A percentile compares a stretch with the other conserved stretches of the same genome.
phyloP scores from a whole-genome alignment of 2,113 vertebrate genomes.

The Antechinus flavipes region DNA sequence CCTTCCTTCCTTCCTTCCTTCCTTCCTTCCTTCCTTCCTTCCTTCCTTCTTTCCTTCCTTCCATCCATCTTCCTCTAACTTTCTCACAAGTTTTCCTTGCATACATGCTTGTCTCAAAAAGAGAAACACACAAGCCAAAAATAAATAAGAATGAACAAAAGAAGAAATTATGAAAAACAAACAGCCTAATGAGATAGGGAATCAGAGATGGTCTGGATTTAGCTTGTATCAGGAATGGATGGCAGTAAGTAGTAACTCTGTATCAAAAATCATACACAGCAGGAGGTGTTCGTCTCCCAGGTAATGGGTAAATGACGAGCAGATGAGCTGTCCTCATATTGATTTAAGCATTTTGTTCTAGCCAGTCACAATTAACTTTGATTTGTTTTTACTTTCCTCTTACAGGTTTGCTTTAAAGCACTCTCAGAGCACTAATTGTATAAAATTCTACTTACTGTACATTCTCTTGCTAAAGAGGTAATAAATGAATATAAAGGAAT shows the following conservation, averaged over 20 bases:
- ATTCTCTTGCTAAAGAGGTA: conserved; percentile 73
- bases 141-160: conserved; percentile 65
- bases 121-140: conserved; percentile 57
- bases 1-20: no score
- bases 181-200: conserved; percentile 62
- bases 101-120: conserved; percentile 14
- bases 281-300: conserved; percentile 82
- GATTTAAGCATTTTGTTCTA: conserved; percentile 86
- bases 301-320: conserved; percentile 85
- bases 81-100: not conserved
- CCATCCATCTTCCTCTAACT: not conserved
- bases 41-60: no score
- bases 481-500: conserved; percentile 62
- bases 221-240: conserved; percentile 35
- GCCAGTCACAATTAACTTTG: conserved; percentile 87
- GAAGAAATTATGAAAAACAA: conserved; percentile 68
- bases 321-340: conserved; percentile 79
- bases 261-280: conserved; percentile 79
- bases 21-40: no score
- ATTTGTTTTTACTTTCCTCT: conserved; percentile 86
- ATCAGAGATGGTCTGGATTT: conserved; percentile 69
- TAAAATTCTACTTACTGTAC: conserved; percentile 79
- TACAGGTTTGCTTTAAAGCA: conserved; percentile 83
- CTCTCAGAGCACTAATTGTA: conserved; percentile 77
- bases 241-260: conserved; percentile 70